These are phyloP conservation scores for Chiloscyllium punctatum DNA, from an alignment of 2,797 vertebrate species.

Conservation along the genomic window DNA sequence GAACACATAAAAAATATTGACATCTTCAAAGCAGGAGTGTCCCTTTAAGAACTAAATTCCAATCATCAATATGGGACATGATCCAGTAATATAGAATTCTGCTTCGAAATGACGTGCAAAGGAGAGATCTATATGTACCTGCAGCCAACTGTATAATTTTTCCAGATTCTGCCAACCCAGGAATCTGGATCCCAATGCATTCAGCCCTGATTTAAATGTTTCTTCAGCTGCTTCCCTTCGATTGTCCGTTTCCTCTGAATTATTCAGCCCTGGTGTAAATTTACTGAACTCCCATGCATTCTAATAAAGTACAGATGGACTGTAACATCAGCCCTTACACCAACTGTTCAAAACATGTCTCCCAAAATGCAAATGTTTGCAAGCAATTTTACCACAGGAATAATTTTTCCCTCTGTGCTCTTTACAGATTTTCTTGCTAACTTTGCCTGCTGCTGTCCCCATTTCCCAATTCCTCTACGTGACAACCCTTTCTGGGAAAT, in stretches of 20 bases:
- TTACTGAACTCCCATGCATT: background rate
- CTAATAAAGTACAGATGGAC: slow-evolving; percentile 21
- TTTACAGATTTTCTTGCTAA: background rate
- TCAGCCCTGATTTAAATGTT: slow-evolving; percentile 17
- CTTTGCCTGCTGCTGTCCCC: background rate
- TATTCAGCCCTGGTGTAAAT: slow-evolving; percentile 17
- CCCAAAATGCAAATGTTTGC: background rate
- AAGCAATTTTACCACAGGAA: background rate
- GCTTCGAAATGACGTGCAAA: background rate
- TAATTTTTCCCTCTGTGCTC: background rate
- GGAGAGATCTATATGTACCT: background rate
- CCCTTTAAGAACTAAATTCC: background rate
- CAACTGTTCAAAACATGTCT: background rate
- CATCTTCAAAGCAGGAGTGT: background rate
- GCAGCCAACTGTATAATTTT: slow-evolving; percentile 26
- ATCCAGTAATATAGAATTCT: background rate
- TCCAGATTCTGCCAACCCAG: background rate
- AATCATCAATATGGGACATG: background rate
- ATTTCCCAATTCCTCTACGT: background rate
- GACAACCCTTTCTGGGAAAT: background rate
- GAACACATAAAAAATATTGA: background rate
- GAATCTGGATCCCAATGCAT: background rate
- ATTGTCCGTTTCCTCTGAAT: background rate
- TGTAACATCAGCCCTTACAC: slow-evolving; percentile 2
- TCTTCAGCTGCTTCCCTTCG: slow-evolving; percentile 6